Percentiles rank a stretch among this genome's conserved stretches.
phyloP scores from a whole-genome alignment of 2,888 invertebrate species.

The Nudaria mundana region DNA sequence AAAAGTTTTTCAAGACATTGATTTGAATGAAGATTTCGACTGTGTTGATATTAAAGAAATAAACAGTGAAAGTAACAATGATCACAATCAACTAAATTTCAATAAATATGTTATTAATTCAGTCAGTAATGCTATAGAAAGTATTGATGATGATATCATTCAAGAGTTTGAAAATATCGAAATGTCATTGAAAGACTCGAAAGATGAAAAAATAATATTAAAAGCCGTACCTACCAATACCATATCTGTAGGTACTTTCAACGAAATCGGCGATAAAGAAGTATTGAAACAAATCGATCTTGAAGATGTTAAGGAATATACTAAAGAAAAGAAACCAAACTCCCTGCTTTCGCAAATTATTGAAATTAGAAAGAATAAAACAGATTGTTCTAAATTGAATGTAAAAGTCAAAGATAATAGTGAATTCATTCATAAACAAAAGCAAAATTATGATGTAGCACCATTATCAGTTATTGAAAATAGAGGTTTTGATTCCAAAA shows the following conservation, averaged over 20 bases:
- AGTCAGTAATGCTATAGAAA: slow-evolving; percentile 21
- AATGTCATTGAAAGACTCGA: slow-evolving; percentile 35
- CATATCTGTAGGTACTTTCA: neutral
- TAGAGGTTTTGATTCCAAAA: no score
- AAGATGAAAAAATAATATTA: slow-evolving; percentile 25
- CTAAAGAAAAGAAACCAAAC: slow-evolving; percentile 9
- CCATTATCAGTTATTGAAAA: neutral
- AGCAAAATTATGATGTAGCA: no score
- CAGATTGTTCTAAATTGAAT: neutral
- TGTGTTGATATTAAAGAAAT: slow-evolving; percentile 2
- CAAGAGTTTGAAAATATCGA: slow-evolving; percentile 46
- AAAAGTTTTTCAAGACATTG: slow-evolving; percentile 36
- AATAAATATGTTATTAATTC: slow-evolving; percentile 7
- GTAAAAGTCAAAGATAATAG: neutral
- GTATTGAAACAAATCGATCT: slow-evolving; percentile 27
- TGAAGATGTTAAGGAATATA: no score
- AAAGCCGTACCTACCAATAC: neutral
- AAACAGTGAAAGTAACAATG: neutral
- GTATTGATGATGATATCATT: slow-evolving; percentile 38
- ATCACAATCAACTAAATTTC: neutral
- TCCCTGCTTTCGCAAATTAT: slow-evolving; percentile 1
- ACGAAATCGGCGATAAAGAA: slow-evolving; percentile 22
- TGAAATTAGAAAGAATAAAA: neutral
- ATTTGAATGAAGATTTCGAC: slow-evolving; percentile 16
- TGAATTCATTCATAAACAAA: no score